Percentiles rank a stretch among this genome's conserved stretches.
Evolutionary conservation across 1,140 invertebrate species (phyloP).

Genomic region (Neelides sp.): DNA sequence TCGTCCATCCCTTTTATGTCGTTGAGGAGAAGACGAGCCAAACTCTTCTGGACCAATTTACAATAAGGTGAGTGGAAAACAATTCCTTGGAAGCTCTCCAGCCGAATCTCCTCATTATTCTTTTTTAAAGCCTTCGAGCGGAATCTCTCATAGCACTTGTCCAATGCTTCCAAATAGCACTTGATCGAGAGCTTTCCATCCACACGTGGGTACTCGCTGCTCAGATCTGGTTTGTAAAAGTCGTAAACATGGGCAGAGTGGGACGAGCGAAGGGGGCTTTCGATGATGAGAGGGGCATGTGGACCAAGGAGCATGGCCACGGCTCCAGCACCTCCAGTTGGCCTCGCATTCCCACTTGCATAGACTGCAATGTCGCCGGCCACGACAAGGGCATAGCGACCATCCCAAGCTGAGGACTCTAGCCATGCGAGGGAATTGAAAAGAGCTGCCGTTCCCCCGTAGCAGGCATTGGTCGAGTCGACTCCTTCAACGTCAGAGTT

Average conservation of each 20-base stretch:
- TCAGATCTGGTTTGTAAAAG: slow-evolving; percentile 93
- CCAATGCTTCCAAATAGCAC: slow-evolving; percentile 84
- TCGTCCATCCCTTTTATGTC: slow-evolving; percentile 45
- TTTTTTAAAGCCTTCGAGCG: slow-evolving; percentile 54
- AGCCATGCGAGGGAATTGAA: slow-evolving; percentile 95
- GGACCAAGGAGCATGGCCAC: slow-evolving; percentile 91
- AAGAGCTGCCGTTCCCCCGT: slow-evolving; percentile 91
- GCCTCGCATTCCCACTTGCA: slow-evolving; percentile 76
- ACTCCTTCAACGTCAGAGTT: slow-evolving; percentile 90
- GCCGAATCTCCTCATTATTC: slow-evolving; percentile 27
- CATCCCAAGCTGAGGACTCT: slow-evolving; percentile 92
- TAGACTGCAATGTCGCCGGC: slow-evolving; percentile 94
- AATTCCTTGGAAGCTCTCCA: slow-evolving; percentile 66
- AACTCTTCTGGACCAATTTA: slow-evolving; percentile 93
- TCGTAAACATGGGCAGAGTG: slow-evolving; percentile 94
- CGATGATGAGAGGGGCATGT: slow-evolving; percentile 77
- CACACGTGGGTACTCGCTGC: slow-evolving; percentile 88
- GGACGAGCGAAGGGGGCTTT: slow-evolving; percentile 64
- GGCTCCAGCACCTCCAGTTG: slow-evolving; percentile 94
- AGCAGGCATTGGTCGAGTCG: slow-evolving; percentile 96
- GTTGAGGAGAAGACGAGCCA: slow-evolving; percentile 74
- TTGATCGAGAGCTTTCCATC: slow-evolving; percentile 91
- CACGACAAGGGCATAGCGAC: slow-evolving; percentile 79
- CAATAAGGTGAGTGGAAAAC: slow-evolving; percentile 96
- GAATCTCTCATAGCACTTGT: slow-evolving; percentile 81